phyloP scores from a whole-genome alignment of 2,888 invertebrate species.

The Acleris emargana region DNA sequence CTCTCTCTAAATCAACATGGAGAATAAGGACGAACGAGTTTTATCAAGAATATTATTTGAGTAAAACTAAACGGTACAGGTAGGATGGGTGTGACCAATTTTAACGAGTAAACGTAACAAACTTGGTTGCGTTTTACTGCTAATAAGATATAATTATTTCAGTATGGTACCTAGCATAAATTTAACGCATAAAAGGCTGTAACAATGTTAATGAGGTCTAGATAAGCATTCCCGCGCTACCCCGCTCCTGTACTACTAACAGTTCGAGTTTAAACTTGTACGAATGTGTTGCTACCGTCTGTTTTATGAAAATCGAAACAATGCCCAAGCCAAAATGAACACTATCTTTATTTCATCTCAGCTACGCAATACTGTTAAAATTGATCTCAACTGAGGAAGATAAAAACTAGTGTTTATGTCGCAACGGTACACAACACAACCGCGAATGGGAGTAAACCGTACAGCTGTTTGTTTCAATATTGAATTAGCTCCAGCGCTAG shows the following conservation, averaged over 20 bases:
- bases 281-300: constrained; percentile 53
- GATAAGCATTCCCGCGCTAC: constrained; percentile 40
- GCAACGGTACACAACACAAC: constrained; percentile 60
- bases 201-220: constrained; percentile 47
- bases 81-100: background rate
- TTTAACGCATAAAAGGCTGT: constrained; percentile 4
- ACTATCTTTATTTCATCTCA: constrained; percentile 71
- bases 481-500: constrained; percentile 58
- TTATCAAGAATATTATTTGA: too few species aligned
- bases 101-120: background rate
- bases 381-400: constrained; percentile 70
- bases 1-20: background rate
- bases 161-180: background rate
- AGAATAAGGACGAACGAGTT: background rate
- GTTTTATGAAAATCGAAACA: constrained; percentile 69
- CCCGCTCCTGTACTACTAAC: constrained; percentile 17
- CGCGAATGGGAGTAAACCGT: constrained; percentile 55
- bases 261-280: constrained; percentile 11
- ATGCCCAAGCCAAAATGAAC: constrained; percentile 62
- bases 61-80: too few species aligned
- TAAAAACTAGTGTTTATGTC: constrained; percentile 66
- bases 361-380: constrained; percentile 65
- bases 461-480: constrained; percentile 70
- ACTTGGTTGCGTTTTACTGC: background rate
- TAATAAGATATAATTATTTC: background rate